Percentiles rank a stretch among this genome's conserved stretches.
These are phyloP conservation scores for Circaetus cinerascens DNA, from an alignment of 2,113 vertebrate genomes.

Conservation along the genomic window DNA sequence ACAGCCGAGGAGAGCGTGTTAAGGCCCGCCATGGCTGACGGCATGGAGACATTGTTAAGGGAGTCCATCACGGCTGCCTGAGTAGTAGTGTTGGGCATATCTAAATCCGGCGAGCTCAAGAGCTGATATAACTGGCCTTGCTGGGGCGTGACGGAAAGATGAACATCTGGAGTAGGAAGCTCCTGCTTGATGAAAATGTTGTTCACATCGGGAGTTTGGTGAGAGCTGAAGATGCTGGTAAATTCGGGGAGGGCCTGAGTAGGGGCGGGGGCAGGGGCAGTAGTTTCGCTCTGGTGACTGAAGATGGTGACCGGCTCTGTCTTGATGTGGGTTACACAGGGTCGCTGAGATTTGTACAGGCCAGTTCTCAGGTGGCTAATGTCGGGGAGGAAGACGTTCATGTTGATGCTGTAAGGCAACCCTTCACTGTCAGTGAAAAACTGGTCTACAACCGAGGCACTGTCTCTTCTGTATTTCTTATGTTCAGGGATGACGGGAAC, in stretches of 20 bases:
- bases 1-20: constrained; percentile 77
- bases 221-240: constrained; percentile 84
- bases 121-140: constrained; percentile 92
- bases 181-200: constrained; percentile 93
- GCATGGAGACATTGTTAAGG: constrained; percentile 75
- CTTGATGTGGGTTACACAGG: constrained; percentile 86
- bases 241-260: constrained; percentile 83
- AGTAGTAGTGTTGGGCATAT: constrained; percentile 77
- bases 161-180: constrained; percentile 83
- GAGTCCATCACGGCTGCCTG: constrained; percentile 81
- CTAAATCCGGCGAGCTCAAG: constrained; percentile 89
- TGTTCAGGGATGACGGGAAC: constrained; percentile 75
- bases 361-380: constrained; percentile 89
- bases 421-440: constrained; percentile 88
- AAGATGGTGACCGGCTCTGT: constrained; percentile 84
- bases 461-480: constrained; percentile 86
- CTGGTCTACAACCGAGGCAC: constrained; percentile 84
- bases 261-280: constrained; percentile 62
- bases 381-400: constrained; percentile 92
- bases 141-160: constrained; percentile 79
- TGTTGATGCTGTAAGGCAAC: constrained; percentile 93
- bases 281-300: constrained; percentile 81
- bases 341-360: constrained; percentile 85
- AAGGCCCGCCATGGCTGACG: constrained; percentile 78
- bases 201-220: constrained; percentile 76